Conservation (phyloP, 1,140 invertebrate genomes). For the Drosophila prosaltans region DNA sequence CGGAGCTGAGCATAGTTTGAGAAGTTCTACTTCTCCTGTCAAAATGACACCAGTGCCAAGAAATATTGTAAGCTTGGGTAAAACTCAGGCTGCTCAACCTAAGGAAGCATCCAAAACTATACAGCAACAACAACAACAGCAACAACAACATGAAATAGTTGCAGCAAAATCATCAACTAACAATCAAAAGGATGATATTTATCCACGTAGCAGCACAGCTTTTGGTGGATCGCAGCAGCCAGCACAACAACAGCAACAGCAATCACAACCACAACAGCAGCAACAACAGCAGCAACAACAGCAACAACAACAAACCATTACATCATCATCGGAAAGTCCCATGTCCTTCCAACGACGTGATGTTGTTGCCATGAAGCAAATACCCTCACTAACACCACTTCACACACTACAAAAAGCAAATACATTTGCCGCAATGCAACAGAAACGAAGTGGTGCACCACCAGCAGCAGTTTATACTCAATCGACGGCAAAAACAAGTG, state of each 20-base stretch:
- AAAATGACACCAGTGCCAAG: slow-evolving; percentile 60
- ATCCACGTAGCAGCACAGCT: too few species aligned
- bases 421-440: neutral
- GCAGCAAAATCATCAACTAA: neutral
- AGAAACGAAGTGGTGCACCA: neutral
- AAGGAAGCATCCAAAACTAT: neutral
- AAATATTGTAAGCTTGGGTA: neutral
- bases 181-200: too few species aligned
- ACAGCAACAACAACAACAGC: neutral
- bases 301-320: neutral
- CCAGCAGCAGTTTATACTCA: neutral
- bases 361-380: neutral
- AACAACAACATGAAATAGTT: neutral
- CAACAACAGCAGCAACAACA: neutral
- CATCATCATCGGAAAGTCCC: neutral
- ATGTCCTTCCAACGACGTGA: neutral
- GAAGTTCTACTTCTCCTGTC: slow-evolving; percentile 55
- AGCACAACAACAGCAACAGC: too few species aligned
- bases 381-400: neutral
- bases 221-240: too few species aligned
- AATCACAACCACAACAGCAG: neutral
- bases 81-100: neutral
- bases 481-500: neutral
- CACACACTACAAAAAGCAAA: neutral
- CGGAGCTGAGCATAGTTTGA: slow-evolving; percentile 27